Conservation (phyloP, 1,140 invertebrate genomes). For the Penaeus vannamei region DNA sequence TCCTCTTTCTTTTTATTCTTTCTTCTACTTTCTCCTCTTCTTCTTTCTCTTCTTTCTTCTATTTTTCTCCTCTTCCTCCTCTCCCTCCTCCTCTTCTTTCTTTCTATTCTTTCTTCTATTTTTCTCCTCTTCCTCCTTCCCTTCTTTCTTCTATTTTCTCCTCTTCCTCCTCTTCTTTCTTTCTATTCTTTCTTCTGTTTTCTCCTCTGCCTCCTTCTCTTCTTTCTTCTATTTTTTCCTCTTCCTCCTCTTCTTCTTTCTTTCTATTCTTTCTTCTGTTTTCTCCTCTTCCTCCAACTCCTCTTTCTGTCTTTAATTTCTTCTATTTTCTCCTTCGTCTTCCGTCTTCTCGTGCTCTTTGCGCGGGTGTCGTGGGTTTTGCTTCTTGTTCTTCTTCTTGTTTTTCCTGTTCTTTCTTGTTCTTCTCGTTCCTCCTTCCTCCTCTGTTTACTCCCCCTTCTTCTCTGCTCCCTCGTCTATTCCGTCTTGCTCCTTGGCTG, state of each 20-base stretch:
- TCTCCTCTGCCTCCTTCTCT: not conserved
- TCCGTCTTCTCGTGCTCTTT: no score
- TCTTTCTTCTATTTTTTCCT: slow-evolving; percentile 27
- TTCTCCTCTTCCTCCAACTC: not conserved
- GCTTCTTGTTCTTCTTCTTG: not conserved
- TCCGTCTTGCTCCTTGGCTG: no score
- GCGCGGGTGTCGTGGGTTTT: no score
- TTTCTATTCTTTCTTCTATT: slow-evolving; percentile 1
- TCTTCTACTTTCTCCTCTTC: not conserved
- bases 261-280: slow-evolving; percentile 20
- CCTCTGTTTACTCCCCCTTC: no score
- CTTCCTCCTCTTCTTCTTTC: not conserved
- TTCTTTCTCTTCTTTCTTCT: not conserved
- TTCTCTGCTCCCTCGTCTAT: no score
- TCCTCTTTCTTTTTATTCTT: not conserved
- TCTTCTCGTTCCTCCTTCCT: not conserved
- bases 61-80: not conserved
- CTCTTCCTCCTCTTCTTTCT: not conserved
- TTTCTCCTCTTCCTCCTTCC: slow-evolving; percentile 1
- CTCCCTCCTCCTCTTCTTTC: not conserved
- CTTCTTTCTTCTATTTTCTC: no score
- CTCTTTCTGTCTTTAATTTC: no score
- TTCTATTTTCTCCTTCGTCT: no score
- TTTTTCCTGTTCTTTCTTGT: not conserved
- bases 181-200: not conserved